Conservation (phyloP, 2,797 vertebrate genomes). For the Morelia viridis region DNA sequence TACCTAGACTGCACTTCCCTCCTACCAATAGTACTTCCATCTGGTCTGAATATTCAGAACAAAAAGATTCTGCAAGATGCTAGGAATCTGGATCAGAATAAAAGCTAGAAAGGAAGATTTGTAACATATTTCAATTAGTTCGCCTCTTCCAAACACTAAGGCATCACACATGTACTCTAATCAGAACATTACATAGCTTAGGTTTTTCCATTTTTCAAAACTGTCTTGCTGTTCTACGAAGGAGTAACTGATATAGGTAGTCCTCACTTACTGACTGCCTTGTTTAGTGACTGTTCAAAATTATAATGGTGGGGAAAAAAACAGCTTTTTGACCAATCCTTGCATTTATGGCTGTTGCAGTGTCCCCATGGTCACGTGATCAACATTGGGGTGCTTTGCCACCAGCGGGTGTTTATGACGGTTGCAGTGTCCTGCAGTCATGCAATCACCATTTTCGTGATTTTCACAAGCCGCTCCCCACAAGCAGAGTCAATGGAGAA, state of each 20-base stretch:
- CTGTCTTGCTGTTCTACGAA: neutral
- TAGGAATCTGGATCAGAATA: neutral
- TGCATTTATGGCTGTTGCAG: neutral
- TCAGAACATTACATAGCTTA: neutral
- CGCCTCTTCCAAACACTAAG: neutral
- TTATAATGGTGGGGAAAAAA: neutral
- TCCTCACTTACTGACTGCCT: neutral
- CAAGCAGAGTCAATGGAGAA: neutral
- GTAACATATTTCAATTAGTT: neutral
- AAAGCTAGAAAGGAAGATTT: neutral
- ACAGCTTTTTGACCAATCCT: neutral
- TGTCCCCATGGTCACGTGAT: neutral
- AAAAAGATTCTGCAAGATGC: neutral
- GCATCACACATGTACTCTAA: neutral
- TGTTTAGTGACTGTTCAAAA: neutral
- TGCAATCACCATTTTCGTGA: neutral
- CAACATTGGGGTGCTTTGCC: neutral
- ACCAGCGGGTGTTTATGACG: neutral
- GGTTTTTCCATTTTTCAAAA: neutral
- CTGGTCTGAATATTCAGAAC: neutral
- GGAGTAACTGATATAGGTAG: neutral
- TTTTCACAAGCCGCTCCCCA: neutral
- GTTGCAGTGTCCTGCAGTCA: neutral
- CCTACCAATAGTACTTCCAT: neutral
- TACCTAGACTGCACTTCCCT: neutral